Conservation (phyloP, 2,888 invertebrate genomes). For the Drosophila barbarae region DNA sequence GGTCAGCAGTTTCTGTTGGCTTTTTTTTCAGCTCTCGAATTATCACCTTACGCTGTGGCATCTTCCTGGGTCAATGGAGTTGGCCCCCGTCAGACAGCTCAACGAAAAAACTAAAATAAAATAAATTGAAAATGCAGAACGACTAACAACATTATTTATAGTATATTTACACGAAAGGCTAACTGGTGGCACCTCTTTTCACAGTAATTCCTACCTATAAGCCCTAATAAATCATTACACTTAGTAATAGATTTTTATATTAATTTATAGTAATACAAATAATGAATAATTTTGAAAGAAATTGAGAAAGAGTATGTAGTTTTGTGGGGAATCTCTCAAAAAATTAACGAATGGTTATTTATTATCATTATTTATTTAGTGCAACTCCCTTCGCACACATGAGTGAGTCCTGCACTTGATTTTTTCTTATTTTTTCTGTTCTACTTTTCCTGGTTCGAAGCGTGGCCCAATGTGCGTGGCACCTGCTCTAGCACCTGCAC, state of each 20-base stretch:
- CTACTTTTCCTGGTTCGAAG: not conserved
- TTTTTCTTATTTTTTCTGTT: not conserved
- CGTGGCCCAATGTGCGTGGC: constrained; percentile 27
- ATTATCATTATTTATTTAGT: not conserved
- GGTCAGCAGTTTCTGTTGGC: constrained; percentile 26
- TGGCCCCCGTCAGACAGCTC: not conserved
- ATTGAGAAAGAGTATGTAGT: not conserved
- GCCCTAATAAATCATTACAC: not conserved
- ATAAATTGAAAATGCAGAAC: not conserved
- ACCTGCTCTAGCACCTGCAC: constrained; percentile 26
- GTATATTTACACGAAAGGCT: constrained; percentile 29
- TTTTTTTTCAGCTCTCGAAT: constrained; percentile 11
- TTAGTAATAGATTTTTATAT: no score
- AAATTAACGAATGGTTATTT: not conserved
- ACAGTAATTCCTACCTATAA: not conserved
- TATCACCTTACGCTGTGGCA: constrained; percentile 14
- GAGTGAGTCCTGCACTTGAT: not conserved
- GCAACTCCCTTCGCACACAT: not conserved
- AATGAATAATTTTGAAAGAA: not conserved
- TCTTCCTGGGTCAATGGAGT: constrained; percentile 27
- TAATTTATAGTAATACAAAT: not conserved
- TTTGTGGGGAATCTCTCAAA: not conserved
- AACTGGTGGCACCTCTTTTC: not conserved
- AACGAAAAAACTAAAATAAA: not conserved
- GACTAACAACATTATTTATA: constrained; percentile 50